A percentile compares a stretch with the other conserved stretches of the same genome.
These are phyloP conservation scores for Philantomba maxwellii DNA, from an alignment of 2,113 vertebrate genomes.

Conservation along the genomic window DNA sequence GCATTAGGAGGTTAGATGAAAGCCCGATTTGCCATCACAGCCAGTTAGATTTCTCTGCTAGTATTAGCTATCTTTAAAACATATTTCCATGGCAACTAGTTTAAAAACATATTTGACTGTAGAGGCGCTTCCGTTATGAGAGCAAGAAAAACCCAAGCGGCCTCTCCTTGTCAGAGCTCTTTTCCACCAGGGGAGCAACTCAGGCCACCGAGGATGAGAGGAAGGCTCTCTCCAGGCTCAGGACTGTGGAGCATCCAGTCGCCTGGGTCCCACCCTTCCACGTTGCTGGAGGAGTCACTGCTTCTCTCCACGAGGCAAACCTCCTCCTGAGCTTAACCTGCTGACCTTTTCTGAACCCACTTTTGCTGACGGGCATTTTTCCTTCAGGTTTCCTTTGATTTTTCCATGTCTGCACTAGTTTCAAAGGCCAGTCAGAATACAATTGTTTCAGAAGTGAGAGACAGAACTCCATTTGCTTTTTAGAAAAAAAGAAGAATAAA, in stretches of 20 bases:
- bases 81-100: constrained; percentile 54
- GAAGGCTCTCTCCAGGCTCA: background rate
- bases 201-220: background rate
- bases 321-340: background rate
- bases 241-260: background rate
- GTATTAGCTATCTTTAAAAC: constrained; percentile 44
- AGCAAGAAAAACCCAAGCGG: background rate
- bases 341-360: background rate
- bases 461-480: background rate
- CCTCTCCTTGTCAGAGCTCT: background rate
- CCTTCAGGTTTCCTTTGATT: background rate
- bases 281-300: background rate
- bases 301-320: no score
- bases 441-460: background rate
- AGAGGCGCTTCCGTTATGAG: background rate
- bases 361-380: background rate
- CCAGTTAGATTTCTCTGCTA: background rate
- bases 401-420: background rate
- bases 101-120: constrained; percentile 32
- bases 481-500: background rate
- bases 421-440: background rate
- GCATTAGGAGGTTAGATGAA: constrained; percentile 9
- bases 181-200: background rate
- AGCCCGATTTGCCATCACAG: constrained; percentile 3
- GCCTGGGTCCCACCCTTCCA: background rate